phyloP scores from a whole-genome alignment of 1,140 invertebrate genomes.

The Eumaeus atala region DNA sequence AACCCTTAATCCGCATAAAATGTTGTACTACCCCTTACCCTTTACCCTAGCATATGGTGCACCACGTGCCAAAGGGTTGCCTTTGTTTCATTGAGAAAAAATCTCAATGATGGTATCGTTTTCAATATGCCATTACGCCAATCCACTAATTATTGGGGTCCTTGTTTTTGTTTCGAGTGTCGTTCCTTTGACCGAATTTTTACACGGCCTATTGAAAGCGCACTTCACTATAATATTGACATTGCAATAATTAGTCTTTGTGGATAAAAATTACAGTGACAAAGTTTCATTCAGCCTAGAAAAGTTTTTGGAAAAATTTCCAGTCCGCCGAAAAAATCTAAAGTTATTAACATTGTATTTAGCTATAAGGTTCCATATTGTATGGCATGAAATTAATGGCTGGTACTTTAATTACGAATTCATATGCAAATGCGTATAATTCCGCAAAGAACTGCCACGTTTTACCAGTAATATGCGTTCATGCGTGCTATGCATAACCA shows the following conservation, averaged over 20 bases:
- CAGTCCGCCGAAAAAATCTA: too few relatives aligned
- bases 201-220: conserved; percentile 4
- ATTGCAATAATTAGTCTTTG: conserved; percentile 5
- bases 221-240: conserved; percentile 1
- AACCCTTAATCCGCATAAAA: conserved; percentile 15
- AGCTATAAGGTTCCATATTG: background rate
- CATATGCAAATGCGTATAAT: conserved; percentile 68
- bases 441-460: conserved; percentile 55
- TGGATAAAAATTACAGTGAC: background rate
- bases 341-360: too few relatives aligned
- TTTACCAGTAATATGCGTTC: conserved; percentile 55
- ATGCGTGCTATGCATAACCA: conserved; percentile 59
- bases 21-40: conserved; percentile 8
- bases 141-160: conserved; percentile 8
- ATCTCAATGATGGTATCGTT: conserved; percentile 31
- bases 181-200: conserved; percentile 7
- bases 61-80: conserved; percentile 58
- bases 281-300: background rate
- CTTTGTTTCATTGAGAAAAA: conserved; percentile 50
- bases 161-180: conserved; percentile 5
- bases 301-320: background rate
- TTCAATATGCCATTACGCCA: conserved; percentile 11
- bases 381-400: conserved; percentile 16
- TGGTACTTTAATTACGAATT: conserved; percentile 68
- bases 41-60: conserved; percentile 35